These are phyloP conservation scores for Diarsia mendica DNA, from an alignment of 2,888 invertebrate species.

Conservation along the genomic window DNA sequence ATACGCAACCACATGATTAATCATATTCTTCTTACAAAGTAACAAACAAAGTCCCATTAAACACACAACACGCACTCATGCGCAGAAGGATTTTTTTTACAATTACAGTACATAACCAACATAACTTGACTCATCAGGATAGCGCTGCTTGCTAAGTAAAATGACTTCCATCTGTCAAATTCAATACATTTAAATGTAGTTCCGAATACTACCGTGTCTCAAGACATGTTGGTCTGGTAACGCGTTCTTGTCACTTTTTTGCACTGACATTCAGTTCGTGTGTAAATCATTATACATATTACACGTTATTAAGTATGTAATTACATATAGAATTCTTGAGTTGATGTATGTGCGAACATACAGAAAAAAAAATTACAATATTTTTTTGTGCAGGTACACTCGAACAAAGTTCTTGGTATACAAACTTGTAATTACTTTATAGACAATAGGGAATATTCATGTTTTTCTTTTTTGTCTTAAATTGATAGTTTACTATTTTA, in stretches of 20 bases:
- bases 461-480: too few relatives aligned
- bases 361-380: background rate
- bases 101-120: slow-evolving; percentile 3
- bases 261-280: slow-evolving; percentile 44
- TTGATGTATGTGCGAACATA: slow-evolving; percentile 76
- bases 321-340: slow-evolving; percentile 72
- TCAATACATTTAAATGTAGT: background rate
- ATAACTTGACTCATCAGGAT: background rate
- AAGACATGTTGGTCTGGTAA: background rate
- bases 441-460: too few relatives aligned
- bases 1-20: background rate
- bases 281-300: slow-evolving; percentile 73
- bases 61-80: slow-evolving; percentile 41
- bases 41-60: slow-evolving; percentile 40
- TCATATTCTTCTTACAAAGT: slow-evolving; percentile 9
- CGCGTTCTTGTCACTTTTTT: slow-evolving; percentile 63
- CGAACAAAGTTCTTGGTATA: background rate
- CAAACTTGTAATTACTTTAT: background rate
- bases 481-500: too few relatives aligned
- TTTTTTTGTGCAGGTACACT: slow-evolving; percentile 5
- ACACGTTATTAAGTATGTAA: slow-evolving; percentile 73
- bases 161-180: background rate
- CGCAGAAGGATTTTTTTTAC: slow-evolving; percentile 54
- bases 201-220: background rate
- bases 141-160: background rate